Evolutionary conservation across 2,797 vertebrate species (phyloP), one percentile per base, ranked within the genome.

Genomic region (Mallotus villosus): DNA sequence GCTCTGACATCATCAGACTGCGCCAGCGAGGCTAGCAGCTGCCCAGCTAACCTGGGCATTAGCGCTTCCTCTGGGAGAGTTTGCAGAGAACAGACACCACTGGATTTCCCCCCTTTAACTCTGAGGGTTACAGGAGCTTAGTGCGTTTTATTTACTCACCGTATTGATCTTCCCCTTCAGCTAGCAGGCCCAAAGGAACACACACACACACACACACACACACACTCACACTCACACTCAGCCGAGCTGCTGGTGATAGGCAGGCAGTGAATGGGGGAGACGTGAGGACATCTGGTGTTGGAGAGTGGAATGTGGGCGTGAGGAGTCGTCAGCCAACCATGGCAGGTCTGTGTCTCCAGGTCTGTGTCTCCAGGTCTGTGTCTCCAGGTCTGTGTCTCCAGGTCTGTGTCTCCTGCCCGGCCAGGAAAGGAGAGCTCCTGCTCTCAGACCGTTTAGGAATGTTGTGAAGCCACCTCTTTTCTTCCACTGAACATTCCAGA

Each of bases 141-240:
- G 85, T 89, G 85, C 85, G 79, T 91, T 90, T 92, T 91, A 91
- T 93, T 92, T 92, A 90, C 91, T 92, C 85, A 79, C 84, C 59
- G 77, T 87, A 90, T 92, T 69, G 90, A 92, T 92, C 68, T 85
- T 84, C 88, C 86, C 91, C 88, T 89, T 89, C 83, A 90, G 89
- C 91, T 82, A 82, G 79, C 83, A 73, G 72, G 80, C 86, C 82
- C 82, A 53, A 75, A 84, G 82, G 85, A 85, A 67, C 83, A 81
- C 78, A 7, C 82, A 74, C 82, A 59, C 76, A 59, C 68, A 49
- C 64, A 68, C 64, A 60, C 32, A 46, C 78, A 70, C 77, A 29
- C 29, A 5, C 75, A 76, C 85, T 78, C 81, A 68, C 67, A 27
- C 64, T 46, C 73, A 29, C 63, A 16, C 49, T 70, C 78, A 62